A percentile compares a stretch with the other conserved stretches of the same genome.
phyloP scores from a whole-genome alignment of 2,888 invertebrate species.

The Theodoxus fluviatilis region DNA sequence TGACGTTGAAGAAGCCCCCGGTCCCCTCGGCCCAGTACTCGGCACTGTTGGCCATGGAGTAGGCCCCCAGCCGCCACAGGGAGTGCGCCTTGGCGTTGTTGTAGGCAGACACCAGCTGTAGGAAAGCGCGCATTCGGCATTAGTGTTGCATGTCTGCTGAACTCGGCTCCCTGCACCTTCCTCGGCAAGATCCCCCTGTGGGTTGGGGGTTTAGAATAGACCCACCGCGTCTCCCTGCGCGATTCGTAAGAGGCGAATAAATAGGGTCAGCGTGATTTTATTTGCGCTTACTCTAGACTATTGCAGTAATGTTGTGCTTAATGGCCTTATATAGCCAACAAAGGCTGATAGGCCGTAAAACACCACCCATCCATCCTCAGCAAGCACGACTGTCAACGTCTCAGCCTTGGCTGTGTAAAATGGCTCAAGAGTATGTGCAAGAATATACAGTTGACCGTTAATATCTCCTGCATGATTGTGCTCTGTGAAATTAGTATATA shows the following conservation, averaged over 20 bases:
- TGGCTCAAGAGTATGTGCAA: neutral
- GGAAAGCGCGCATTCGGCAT: neutral
- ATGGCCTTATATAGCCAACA: no score
- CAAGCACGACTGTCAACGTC: no score
- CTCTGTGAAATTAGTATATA: neutral
- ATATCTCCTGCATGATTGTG: neutral
- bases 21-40: constrained; percentile 51
- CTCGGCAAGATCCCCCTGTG: no score
- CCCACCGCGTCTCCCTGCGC: neutral
- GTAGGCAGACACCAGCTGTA: constrained; percentile 38
- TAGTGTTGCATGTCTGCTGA: no score
- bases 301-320: no score
- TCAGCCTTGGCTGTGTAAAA: no score
- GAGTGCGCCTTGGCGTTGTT: constrained; percentile 34
- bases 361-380: no score
- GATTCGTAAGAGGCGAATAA: no score
- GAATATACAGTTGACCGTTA: neutral
- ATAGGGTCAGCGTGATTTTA: no score
- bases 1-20: constrained; percentile 40
- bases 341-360: no score
- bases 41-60: constrained; percentile 42
- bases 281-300: no score
- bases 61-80: constrained; percentile 39
- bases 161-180: no score
- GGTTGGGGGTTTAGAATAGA: neutral